Base-by-base conservation (phyloP, 2,888 invertebrate genomes). In the Meandrusa payeni region DNA sequence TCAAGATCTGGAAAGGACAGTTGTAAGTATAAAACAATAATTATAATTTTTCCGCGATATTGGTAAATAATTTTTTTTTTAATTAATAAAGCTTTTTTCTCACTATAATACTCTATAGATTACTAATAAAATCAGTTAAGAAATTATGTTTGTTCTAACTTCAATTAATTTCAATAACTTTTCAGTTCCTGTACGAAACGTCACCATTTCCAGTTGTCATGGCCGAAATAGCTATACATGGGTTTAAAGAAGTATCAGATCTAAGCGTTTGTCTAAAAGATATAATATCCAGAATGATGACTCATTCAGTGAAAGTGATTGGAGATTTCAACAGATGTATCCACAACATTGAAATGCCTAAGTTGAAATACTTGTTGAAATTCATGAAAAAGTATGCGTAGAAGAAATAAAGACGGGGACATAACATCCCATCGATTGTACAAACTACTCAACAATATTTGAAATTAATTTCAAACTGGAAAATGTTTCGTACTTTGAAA, bases 361-460 rank as follows among this genome's bases (percentile, higher is more conserved):
- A 86, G 62, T 66, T 87, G 2, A 87, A 87, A 47, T 86, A 87
- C 56, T 54, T 87, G 40, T 68, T 87, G 7, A 87, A 86, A 50
- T 87, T 86, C 48, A 86, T 87, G 87, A 87, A 87, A 63, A 87
- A 87, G 57, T 87, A 87, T 58, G 86, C 86, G 27, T 78, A 52
- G 15, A 33, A 9, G 6, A 9, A 31, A 3, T 5, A 2, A 2
- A 9, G 10, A 22, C n/a, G 5, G 7, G 15, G 2, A 15, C 10
- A 19, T 3, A n/a, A 4, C 11, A 11, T 15, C 23, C 5, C 34
- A 13, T 20, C 12, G 5, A 26, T 41, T 29, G 41, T 42, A 42
- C 41, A 42, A 42, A 34, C 11, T 42, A 23, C 28, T 42, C 17
- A 22, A 23, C 6, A 27, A n/a, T 3, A 15, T 2, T 4, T 15